Percentiles rank a stretch among this genome's conserved stretches.
phyloP scores from a whole-genome alignment of 2,888 invertebrate genomes.

The Leuctra nigra region DNA sequence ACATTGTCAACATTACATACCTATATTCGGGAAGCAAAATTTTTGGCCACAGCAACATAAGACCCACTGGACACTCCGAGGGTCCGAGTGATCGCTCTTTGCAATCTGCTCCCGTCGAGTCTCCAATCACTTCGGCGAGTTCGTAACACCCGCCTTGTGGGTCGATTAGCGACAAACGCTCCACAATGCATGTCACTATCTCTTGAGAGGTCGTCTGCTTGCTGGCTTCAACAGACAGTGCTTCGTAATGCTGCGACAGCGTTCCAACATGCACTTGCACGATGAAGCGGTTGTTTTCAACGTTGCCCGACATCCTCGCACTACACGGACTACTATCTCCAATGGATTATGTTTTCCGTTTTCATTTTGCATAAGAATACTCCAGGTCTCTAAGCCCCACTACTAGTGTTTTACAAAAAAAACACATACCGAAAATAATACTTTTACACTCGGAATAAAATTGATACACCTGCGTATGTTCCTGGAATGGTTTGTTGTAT shows the following conservation, averaged over 20 bases:
- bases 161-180: slow-evolving; percentile 56
- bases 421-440: too few relatives aligned
- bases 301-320: slow-evolving; percentile 23
- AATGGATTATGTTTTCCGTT: slow-evolving; percentile 5
- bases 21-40: slow-evolving; percentile 44
- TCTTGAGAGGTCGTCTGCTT: slow-evolving; percentile 89
- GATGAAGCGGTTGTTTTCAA: slow-evolving; percentile 59
- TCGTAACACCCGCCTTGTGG: slow-evolving; percentile 60
- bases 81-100: slow-evolving; percentile 84
- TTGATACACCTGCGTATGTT: not conserved
- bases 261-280: slow-evolving; percentile 86
- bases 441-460: not conserved
- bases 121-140: slow-evolving; percentile 81
- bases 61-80: slow-evolving; percentile 71
- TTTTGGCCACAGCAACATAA: slow-evolving; percentile 78
- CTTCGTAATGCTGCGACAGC: slow-evolving; percentile 81
- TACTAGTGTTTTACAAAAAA: too few relatives aligned
- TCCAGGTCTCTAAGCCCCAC: too few relatives aligned
- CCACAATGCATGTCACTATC: slow-evolving; percentile 83
- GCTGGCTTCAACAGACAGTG: slow-evolving; percentile 82
- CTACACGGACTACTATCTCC: not conserved
- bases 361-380: too few relatives aligned
- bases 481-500: not conserved
- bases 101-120: slow-evolving; percentile 81
- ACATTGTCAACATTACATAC: too few relatives aligned